A percentile compares a stretch with the other conserved stretches of the same genome.
Conservation (phyloP, 2,888 invertebrate species). For the Octodonta nipae region DNA sequence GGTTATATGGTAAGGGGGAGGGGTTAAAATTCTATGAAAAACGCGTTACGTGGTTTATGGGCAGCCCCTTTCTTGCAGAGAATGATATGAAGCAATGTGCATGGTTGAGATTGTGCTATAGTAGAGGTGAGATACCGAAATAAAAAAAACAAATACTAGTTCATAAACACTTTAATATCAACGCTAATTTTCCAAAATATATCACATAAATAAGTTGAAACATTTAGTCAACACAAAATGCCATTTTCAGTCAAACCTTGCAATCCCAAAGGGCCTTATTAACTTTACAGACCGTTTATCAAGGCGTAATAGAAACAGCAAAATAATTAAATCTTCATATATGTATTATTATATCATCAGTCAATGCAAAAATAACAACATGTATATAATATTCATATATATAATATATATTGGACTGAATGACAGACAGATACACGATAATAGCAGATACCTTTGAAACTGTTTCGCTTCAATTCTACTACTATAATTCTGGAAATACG, state of each 20-base stretch:
- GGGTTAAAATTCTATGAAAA: too few species aligned
- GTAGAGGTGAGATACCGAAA: too few species aligned
- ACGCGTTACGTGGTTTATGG: too few species aligned
- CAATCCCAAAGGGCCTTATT: neutral
- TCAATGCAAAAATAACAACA: conserved; percentile 1
- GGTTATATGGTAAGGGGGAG: too few species aligned
- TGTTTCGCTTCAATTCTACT: too few species aligned
- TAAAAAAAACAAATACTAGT: too few species aligned
- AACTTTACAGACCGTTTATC: neutral
- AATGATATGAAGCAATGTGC: too few species aligned
- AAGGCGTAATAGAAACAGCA: neutral
- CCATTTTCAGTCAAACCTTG: conserved; percentile 1
- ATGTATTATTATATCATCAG: neutral
- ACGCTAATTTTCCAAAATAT: neutral
- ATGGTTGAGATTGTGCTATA: too few species aligned
- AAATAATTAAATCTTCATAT: neutral
- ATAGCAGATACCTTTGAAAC: too few species aligned
- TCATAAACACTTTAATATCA: neutral
- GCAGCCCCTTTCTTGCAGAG: too few species aligned
- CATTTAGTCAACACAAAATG: neutral
- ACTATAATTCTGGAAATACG: too few species aligned
- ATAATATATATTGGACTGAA: neutral
- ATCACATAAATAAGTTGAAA: neutral
- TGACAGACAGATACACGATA: too few species aligned
- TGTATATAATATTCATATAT: neutral